Conservation (phyloP, 1,140 invertebrate species). For the Subanguina moxae region DNA sequence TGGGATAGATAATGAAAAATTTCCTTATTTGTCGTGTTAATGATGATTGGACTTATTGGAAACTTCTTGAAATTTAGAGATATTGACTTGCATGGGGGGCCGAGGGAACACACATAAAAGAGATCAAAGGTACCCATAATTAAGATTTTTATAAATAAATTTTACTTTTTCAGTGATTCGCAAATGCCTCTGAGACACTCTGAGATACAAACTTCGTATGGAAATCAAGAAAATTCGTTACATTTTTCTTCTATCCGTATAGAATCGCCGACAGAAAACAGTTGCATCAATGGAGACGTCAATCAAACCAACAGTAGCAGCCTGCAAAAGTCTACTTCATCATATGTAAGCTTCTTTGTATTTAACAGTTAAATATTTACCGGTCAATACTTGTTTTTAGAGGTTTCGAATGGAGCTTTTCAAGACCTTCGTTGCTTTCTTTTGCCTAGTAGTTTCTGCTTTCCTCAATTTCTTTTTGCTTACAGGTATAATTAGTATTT, state of each 20-base stretch:
- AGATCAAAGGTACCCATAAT: too few relatives aligned
- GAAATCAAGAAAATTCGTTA: background rate
- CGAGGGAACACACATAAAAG: too few relatives aligned
- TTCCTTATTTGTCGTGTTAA: too few relatives aligned
- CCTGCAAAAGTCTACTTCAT: slow-evolving; percentile 6
- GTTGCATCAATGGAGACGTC: background rate
- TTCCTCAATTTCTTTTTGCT: slow-evolving; percentile 59
- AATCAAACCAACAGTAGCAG: background rate
- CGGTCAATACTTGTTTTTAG: slow-evolving; percentile 29
- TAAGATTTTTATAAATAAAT: background rate
- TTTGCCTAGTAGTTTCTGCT: slow-evolving; percentile 52
- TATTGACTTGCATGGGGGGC: too few relatives aligned
- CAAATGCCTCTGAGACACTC: slow-evolving; percentile 44
- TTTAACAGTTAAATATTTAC: background rate
- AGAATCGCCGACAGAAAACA: slow-evolving; percentile 10
- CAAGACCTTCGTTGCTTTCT: slow-evolving; percentile 53
- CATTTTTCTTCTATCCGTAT: slow-evolving; percentile 5
- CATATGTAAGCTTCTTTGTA: background rate
- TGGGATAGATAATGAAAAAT: too few relatives aligned
- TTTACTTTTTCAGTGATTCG: slow-evolving; percentile 18
- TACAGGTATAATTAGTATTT: slow-evolving; percentile 33
- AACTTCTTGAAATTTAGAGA: too few relatives aligned
- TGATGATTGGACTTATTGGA: too few relatives aligned
- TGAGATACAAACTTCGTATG: slow-evolving; percentile 33
- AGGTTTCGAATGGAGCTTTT: slow-evolving; percentile 46